Evolutionary conservation across 2,888 invertebrate genomes (phyloP).

Genomic region (Dicyrtomina minuta): DNA sequence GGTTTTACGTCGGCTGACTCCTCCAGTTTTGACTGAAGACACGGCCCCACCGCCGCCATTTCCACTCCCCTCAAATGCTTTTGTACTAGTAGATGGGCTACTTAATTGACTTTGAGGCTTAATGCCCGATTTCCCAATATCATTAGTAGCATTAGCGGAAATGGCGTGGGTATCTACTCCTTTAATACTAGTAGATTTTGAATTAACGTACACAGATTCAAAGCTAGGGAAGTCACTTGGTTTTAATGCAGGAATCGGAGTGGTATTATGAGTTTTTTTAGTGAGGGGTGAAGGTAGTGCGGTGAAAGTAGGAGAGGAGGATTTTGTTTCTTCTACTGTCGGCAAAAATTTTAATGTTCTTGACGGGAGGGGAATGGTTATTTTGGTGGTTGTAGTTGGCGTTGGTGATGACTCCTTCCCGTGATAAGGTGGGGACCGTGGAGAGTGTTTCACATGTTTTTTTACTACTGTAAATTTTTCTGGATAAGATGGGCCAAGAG

Average conservation of each 20-base stretch:
- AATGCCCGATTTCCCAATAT: background rate
- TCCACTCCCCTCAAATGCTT: too few relatives aligned
- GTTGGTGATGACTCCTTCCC: background rate
- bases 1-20: constrained; percentile 34
- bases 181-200: background rate
- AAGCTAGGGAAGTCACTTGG: constrained; percentile 39
- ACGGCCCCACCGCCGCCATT: background rate
- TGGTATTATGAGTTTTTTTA: background rate
- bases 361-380: constrained; percentile 12
- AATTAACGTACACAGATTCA: background rate
- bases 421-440: background rate
- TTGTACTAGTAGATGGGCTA: too few relatives aligned
- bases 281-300: background rate
- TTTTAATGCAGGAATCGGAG: constrained; percentile 1
- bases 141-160: background rate
- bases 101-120: too few relatives aligned
- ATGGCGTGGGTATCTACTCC: background rate
- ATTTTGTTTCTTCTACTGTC: background rate
- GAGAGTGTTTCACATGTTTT: background rate
- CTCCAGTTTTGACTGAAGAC: constrained; percentile 9
- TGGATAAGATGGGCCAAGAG: background rate
- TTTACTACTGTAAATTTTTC: constrained; percentile 8
- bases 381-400: background rate
- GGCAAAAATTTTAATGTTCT: background rate
- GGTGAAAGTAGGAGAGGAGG: background rate